phyloP scores from a whole-genome alignment of 2,888 invertebrate genomes.

The Hypsopygia costalis region DNA sequence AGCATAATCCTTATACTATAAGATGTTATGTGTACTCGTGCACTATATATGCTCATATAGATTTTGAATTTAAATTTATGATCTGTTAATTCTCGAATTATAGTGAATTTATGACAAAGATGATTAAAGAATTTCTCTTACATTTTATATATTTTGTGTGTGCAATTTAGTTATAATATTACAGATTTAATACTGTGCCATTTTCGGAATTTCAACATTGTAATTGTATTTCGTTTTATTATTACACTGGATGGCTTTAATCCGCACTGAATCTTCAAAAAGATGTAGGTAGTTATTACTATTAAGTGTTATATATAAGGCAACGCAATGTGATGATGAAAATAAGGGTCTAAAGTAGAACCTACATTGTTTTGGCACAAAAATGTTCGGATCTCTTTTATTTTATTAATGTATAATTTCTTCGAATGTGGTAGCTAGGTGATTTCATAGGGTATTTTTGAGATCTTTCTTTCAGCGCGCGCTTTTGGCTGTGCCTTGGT shows the following conservation, averaged over 20 bases:
- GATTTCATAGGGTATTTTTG: no score
- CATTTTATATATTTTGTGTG: constrained; percentile 23
- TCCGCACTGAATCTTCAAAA: constrained; percentile 31
- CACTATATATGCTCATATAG: constrained; percentile 21
- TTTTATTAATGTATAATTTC: no score
- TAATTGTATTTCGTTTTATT: constrained; percentile 30
- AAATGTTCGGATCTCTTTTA: constrained; percentile 23
- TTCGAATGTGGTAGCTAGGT: no score
- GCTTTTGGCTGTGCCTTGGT: no score
- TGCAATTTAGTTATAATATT: constrained; percentile 50
- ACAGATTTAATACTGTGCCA: constrained; percentile 51
- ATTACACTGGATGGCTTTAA: constrained; percentile 21
- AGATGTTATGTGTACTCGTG: constrained; percentile 17
- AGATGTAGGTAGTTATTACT: constrained; percentile 34
- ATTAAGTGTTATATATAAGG: constrained; percentile 57
- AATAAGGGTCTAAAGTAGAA: constrained; percentile 68
- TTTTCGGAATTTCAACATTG: constrained; percentile 37
- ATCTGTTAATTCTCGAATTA: neutral
- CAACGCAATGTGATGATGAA: constrained; percentile 74
- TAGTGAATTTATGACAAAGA: neutral
- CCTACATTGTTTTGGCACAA: constrained; percentile 62
- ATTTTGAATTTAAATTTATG: constrained; percentile 26
- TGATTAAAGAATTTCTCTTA: constrained; percentile 4
- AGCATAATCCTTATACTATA: constrained; percentile 14
- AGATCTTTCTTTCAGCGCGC: no score